Conservation (phyloP, 2,888 invertebrate species). For the Amphiduros pacificus region DNA sequence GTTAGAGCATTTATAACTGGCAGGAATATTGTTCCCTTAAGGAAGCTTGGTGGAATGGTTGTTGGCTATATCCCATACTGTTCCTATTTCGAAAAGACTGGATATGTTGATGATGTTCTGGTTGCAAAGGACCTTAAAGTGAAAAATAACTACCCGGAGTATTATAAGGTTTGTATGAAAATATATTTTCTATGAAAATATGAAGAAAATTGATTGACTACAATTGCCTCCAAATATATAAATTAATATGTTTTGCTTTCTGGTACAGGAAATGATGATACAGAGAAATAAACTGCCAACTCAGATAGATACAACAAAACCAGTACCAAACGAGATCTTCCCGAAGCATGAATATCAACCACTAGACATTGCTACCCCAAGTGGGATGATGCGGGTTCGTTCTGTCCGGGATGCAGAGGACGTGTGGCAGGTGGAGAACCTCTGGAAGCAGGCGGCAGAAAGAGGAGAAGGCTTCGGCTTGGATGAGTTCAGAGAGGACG, state of each 20-base stretch:
- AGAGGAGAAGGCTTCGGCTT: neutral
- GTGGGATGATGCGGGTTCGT: neutral
- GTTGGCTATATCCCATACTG: neutral
- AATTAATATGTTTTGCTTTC: too few species aligned
- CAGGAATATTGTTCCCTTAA: neutral
- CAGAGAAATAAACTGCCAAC: too few species aligned
- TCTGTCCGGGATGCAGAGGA: neutral
- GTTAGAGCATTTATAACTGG: neutral
- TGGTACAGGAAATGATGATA: too few species aligned
- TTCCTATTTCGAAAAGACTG: neutral
- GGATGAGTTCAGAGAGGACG: neutral
- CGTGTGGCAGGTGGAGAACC: neutral
- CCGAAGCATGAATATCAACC: too few species aligned
- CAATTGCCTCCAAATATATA: too few species aligned
- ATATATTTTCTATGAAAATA: neutral
- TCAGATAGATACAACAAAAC: too few species aligned
- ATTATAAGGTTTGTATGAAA: neutral
- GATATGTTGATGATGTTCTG: neutral
- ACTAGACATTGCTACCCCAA: neutral
- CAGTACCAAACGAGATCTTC: too few species aligned
- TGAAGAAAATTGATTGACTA: neutral
- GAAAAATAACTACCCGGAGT: neutral
- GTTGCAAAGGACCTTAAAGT: neutral
- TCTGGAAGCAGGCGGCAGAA: neutral
- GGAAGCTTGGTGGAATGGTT: neutral